Base-by-base conservation (phyloP, 2,888 invertebrate genomes). In the Caenorhabditis sp. region DNA sequence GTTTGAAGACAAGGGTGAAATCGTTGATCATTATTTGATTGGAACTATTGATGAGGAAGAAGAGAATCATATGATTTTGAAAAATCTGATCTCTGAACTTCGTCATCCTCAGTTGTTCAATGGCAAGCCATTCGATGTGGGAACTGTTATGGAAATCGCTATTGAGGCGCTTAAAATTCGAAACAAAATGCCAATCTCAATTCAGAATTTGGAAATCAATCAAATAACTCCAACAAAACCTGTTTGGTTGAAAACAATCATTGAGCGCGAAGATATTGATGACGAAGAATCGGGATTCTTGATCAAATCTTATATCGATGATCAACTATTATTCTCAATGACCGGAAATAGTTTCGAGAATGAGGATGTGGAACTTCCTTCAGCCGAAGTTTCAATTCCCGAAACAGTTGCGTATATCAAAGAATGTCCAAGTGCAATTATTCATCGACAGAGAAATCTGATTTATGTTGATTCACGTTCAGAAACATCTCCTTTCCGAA, bases 11-110 rank as follows among this genome's bases (percentile, higher is more conserved):
- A 67, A 72, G 17, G 55, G 51, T 26, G 69, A 71, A 14, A 63
- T 76, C 3, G 70, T 82, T 49, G 84, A 84, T 36, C 81, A 84
- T 58, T 73, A 76, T 57, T 59, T 84, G 14, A 62, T 84, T 21
- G 84, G 84, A 58, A 82, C 78, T 19, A 53, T 75, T 24, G 66
- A 69, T 8, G 65, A 67, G 10, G 62, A 69, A 53, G 62, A 58
- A 1, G 77, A 78, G 3, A 36, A 68, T 0, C 12, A 14, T 1
- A 36, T 74, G 10, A 62, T 59, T 10, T 73, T 81, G 58, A 78
- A 77, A 51, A 81, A 81, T 49, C 63, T 67, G 37, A 55, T 83
- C 0, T 76, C 78, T 10, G 66, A 69, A 26, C 58, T 74, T 10
- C 50, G 79, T 27, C 81, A 81, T 63, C 70, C 76, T 10, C 62